Percentiles rank a stretch among this genome's conserved stretches.
phyloP scores from a whole-genome alignment of 2,888 invertebrate genomes.

The Conchocele bisecta region DNA sequence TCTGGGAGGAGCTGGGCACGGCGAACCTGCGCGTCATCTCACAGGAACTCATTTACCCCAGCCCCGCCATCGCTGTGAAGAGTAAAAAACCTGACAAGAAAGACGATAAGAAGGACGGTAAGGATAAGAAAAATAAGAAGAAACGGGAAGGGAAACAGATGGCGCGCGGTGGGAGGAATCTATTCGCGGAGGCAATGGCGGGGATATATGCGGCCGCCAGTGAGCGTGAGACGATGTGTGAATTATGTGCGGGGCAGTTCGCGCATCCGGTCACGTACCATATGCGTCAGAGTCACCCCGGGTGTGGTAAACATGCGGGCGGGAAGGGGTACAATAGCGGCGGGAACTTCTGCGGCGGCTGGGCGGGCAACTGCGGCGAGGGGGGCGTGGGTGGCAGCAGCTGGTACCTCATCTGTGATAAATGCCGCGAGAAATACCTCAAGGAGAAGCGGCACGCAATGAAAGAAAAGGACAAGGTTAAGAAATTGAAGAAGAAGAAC shows the following conservation, averaged over 20 bases:
- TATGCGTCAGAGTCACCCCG: constrained; percentile 94
- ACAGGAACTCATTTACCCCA: constrained; percentile 86
- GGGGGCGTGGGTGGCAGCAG: constrained; percentile 90
- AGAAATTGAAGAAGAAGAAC: constrained; percentile 76
- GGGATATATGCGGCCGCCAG: constrained; percentile 58
- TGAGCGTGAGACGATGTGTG: constrained; percentile 87
- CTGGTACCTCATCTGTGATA: constrained; percentile 96
- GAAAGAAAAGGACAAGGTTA: constrained; percentile 81
- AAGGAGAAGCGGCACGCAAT: constrained; percentile 80
- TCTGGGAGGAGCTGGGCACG: constrained; percentile 92
- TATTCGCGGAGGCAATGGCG: constrained; percentile 74
- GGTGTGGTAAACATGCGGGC: constrained; percentile 93
- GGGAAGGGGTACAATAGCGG: constrained; percentile 96
- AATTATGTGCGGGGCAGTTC: constrained; percentile 89
- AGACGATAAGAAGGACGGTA: constrained; percentile 77
- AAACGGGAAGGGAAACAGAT: constrained; percentile 84
- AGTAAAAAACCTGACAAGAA: constrained; percentile 74
- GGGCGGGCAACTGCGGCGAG: constrained; percentile 95
- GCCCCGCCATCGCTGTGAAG: constrained; percentile 83
- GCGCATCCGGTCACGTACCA: constrained; percentile 93
- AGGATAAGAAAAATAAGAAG: constrained; percentile 84
- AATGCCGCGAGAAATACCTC: constrained; percentile 91
- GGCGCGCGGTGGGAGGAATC: constrained; percentile 67
- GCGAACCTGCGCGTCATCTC: constrained; percentile 85
- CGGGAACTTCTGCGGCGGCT: constrained; percentile 93